Evolutionary conservation across 1,140 invertebrate species (phyloP).

Genomic region (Cataglyphis hispanica): DNA sequence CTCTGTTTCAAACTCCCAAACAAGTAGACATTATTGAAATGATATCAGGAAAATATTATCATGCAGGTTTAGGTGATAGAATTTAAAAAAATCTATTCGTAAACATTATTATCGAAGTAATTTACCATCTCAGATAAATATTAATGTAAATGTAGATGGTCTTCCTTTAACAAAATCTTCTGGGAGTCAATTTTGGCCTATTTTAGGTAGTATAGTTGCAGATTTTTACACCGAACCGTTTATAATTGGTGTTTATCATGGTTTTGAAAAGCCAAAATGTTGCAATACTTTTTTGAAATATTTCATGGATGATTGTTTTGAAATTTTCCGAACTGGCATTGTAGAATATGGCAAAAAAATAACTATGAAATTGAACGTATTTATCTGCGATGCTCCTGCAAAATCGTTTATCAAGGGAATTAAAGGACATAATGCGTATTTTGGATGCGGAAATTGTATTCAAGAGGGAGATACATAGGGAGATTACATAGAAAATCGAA

Average conservation of each 20-base stretch:
- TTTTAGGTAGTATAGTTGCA: conserved; percentile 56
- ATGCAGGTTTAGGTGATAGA: conserved; percentile 24
- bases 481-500: conserved; percentile 32
- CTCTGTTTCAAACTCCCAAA: conserved; percentile 13
- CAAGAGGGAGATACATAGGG: too few relatives aligned
- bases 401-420: conserved; percentile 23
- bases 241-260: conserved; percentile 55
- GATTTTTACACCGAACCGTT: conserved; percentile 66
- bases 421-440: conserved; percentile 31
- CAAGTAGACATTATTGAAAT: conserved; percentile 25
- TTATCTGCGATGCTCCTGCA: conserved; percentile 33
- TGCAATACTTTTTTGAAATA: conserved; percentile 52
- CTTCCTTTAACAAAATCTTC: conserved; percentile 61
- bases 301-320: conserved; percentile 61
- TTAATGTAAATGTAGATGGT: conserved; percentile 53
- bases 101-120: neutral
- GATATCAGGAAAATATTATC: conserved; percentile 2
- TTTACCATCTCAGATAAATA: conserved; percentile 19
- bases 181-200: conserved; percentile 65
- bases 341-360: conserved; percentile 27
- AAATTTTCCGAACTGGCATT: conserved; percentile 31
- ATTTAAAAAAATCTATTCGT: conserved; percentile 20
- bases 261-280: conserved; percentile 59
- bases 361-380: conserved; percentile 4
- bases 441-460: conserved; percentile 37